phyloP scores from a whole-genome alignment of 2,797 vertebrate genomes.

The Hypotaenidia okinawae region DNA sequence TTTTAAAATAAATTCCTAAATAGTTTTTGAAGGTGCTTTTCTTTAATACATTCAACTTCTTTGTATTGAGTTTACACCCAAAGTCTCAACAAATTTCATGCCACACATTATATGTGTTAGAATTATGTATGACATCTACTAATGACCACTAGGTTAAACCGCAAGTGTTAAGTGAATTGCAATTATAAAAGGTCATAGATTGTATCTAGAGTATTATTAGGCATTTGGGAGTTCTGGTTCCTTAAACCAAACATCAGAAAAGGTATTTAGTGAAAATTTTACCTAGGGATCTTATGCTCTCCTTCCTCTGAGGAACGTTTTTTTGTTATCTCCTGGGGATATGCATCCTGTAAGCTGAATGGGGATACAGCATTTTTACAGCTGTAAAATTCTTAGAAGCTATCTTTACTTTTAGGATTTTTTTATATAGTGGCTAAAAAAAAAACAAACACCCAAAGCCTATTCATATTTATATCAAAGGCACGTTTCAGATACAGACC shows the following conservation, averaged over 20 bases:
- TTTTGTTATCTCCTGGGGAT: not conserved
- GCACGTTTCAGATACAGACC: not conserved
- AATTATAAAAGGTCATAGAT: slow-evolving; percentile 41
- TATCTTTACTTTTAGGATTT: not conserved
- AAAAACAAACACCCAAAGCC: not conserved
- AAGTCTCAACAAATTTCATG: not conserved
- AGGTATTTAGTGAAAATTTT: not conserved
- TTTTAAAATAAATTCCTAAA: not conserved
- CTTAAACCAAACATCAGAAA: not conserved
- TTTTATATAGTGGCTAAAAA: not conserved
- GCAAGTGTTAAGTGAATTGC: slow-evolving; percentile 10
- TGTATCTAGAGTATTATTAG: slow-evolving; percentile 19
- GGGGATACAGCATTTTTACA: not conserved
- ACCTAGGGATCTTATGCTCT: not conserved
- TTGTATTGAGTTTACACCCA: not conserved
- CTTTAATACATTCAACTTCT: not conserved
- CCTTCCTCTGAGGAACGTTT: not conserved
- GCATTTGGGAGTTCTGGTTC: not conserved
- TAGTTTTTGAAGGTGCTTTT: not conserved
- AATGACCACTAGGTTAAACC: slow-evolving; percentile 15
- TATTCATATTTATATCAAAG: not conserved
- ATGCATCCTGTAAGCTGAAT: not conserved
- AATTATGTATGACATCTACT: not conserved
- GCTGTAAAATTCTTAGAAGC: not conserved
- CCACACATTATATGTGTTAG: not conserved